Conservation (phyloP, 2,113 vertebrate genomes). For the Alectura lathami region DNA sequence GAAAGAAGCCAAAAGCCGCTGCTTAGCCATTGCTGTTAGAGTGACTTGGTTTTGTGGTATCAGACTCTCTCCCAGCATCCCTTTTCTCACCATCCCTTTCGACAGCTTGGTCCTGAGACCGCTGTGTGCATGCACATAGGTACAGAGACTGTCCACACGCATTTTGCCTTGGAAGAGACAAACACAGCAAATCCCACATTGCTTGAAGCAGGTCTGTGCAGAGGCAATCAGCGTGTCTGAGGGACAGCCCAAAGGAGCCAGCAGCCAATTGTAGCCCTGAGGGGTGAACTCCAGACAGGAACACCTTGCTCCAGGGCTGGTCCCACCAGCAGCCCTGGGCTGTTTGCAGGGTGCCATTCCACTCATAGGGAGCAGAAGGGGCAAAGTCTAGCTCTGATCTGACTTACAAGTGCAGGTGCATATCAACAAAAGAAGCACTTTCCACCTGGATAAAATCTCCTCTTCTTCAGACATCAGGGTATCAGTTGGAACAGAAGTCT, state of each 20-base stretch:
- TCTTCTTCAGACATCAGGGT: neutral
- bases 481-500: neutral
- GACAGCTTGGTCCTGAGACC: neutral
- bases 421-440: neutral
- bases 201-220: neutral
- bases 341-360: neutral
- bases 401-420: neutral
- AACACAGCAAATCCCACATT: neutral
- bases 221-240: neutral
- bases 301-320: neutral
- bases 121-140: neutral
- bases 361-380: neutral
- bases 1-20: neutral
- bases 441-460: neutral
- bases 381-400: neutral
- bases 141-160: fast-evolving
- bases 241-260: neutral
- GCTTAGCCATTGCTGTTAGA: neutral
- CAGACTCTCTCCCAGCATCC: neutral
- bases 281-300: no score
- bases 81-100: neutral
- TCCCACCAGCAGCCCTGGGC: neutral
- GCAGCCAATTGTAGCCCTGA: neutral
- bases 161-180: neutral
- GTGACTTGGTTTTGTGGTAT: neutral